Conservation (phyloP, 2,797 vertebrate genomes). For the Morus bassanus region DNA sequence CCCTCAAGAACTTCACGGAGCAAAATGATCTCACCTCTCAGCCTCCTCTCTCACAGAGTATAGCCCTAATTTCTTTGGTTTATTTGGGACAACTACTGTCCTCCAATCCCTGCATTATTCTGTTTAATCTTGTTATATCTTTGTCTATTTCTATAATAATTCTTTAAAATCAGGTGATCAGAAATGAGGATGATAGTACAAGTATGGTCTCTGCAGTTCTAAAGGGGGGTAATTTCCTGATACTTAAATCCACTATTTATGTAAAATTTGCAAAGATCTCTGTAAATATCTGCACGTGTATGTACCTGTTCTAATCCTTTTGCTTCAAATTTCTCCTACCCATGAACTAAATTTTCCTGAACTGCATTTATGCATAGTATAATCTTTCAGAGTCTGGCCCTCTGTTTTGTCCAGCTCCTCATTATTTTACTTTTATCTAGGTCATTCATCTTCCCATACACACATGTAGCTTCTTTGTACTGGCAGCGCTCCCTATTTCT, state of each 20-base stretch:
- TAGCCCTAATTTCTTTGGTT: conserved; percentile 1
- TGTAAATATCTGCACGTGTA: not conserved
- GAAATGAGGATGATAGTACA: conserved; percentile 34
- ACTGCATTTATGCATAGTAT: not conserved
- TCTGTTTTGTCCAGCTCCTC: conserved; percentile 18
- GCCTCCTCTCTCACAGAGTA: not conserved
- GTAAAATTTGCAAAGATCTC: conserved; percentile 19
- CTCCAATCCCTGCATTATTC: not conserved
- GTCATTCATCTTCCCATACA: conserved; percentile 16
- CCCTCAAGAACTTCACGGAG: not conserved
- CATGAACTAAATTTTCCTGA: not conserved
- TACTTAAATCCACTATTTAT: conserved; percentile 22
- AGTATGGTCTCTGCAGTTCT: not conserved
- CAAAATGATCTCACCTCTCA: not conserved
- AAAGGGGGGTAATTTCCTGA: conserved; percentile 17
- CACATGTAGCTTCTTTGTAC: not conserved
- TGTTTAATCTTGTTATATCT: not conserved
- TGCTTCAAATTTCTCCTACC: not conserved
- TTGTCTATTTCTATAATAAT: not conserved
- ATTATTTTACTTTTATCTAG: conserved; percentile 39
- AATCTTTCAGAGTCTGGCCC: not conserved
- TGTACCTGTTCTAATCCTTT: not conserved
- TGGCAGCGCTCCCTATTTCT: not conserved
- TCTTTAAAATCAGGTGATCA: conserved; percentile 26
- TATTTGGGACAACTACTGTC: not conserved